Evolutionary conservation across 2,888 invertebrate genomes (phyloP), one percentile per base, ranked within the genome.

Genomic region (Merodon equestris): DNA sequence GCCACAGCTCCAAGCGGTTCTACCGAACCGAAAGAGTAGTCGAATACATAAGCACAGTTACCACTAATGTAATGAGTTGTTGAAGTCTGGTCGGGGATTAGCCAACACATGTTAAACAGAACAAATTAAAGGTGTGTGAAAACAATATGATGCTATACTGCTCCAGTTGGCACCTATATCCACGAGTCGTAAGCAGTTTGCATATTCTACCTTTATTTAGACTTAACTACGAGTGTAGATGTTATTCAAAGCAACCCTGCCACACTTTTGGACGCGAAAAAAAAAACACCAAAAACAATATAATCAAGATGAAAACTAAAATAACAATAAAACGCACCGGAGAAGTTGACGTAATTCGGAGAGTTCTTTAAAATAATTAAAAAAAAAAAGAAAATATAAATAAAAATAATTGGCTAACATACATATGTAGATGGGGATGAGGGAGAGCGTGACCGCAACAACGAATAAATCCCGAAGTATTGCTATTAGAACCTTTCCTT

Each of bases 41-140:
- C 34, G 7, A 34, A 36, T 38, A 18, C 18, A 47, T 48, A 27
- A 2, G 7, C 27, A 27, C 27, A 27, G 18, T 57, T 9, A 38
- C n/a, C n/a, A 34, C 56, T 60, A 27, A 27, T 44, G 15, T 36
- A 38, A 60, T 57, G 77, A 51, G 54, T 68, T 61, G 67, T 67
- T 7, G 27, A 77, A 73, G 77, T 77, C 73, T 73, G 77, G 77
- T 63, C 54, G 61, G 77, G 77, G 66, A 72, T 77, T 9, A 34
- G 34, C 10, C 13, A 38, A 9, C 27, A 27, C 27, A 27, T 7
- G 27, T 4, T 66, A 36, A 19, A 50, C 15, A 40, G 5, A 45
- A 38, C 18, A 64, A 54, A 1, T 38, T 12, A 12, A 56, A 57
- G 12, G 13, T 14, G 64, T 61, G 9, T 9, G 40, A 40, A 10